Conservation (phyloP, 2,797 vertebrate species). For the Poecilia wingei region DNA sequence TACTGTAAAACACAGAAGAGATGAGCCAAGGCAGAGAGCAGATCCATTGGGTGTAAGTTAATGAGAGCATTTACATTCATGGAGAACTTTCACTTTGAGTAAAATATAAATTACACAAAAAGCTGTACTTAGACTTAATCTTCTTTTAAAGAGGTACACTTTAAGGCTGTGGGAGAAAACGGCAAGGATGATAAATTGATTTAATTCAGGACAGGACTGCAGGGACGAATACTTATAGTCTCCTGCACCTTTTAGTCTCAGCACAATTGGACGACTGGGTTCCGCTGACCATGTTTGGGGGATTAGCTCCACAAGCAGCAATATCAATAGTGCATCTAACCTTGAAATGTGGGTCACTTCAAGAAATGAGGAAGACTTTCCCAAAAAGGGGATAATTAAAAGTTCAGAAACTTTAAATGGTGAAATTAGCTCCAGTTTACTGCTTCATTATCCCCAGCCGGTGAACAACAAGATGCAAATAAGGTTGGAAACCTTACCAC, state of each 20-base stretch:
- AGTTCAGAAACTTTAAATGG: slow-evolving; percentile 57
- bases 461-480: slow-evolving; percentile 45
- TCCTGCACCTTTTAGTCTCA: slow-evolving; percentile 63
- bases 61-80: slow-evolving; percentile 65
- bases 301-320: slow-evolving; percentile 61
- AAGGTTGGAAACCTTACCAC: slow-evolving; percentile 29
- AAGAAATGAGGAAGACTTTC: slow-evolving; percentile 71
- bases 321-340: slow-evolving; percentile 75
- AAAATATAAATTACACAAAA: slow-evolving; percentile 47
- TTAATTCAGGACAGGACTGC: slow-evolving; percentile 77
- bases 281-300: slow-evolving; percentile 62
- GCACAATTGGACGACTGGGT: slow-evolving; percentile 39
- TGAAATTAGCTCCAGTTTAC: slow-evolving; percentile 62
- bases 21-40: slow-evolving; percentile 31
- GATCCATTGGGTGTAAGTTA: slow-evolving; percentile 58
- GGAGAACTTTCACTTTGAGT: slow-evolving; percentile 53
- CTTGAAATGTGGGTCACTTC: slow-evolving; percentile 73
- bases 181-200: slow-evolving; percentile 76
- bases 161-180: slow-evolving; percentile 66
- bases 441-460: slow-evolving; percentile 41
- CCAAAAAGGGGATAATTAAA: slow-evolving; percentile 68
- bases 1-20: slow-evolving; percentile 73
- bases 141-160: slow-evolving; percentile 72
- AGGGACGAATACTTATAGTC: slow-evolving; percentile 74
- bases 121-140: slow-evolving; percentile 70